Base-by-base conservation (phyloP, 2,113 vertebrate species). In the Phocoena sinus region DNA sequence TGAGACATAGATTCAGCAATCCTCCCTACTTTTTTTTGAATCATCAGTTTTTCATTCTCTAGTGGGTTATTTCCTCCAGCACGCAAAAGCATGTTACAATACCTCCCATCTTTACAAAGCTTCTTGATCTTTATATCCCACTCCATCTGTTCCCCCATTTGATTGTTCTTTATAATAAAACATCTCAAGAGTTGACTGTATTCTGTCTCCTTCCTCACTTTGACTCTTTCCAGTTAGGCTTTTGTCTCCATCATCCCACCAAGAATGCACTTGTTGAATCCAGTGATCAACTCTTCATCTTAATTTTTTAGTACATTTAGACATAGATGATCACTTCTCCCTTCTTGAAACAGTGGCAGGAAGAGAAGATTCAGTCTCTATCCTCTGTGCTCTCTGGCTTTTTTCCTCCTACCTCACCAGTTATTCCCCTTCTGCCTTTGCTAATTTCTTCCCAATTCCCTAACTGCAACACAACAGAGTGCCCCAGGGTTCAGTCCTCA, bases 241-340 rank as follows among this genome's bases (percentile, higher is more conserved):
- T 92, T 94, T 94, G 20, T 77, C 13, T 38, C 4, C 36, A 13
- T 79, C 23, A 70, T 86, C 47, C 44, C 44, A 60, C 28, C 82
- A 92, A 67, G 65, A 95, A 84, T 91, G 60, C 33, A 84, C n/a
- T 83, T 90, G n/a, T 88, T 41, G 65, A 84, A 89, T 53, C 28
- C 58, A 44, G 4, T 83, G 56, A 47, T 68, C 33, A 74, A 1
- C 17, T 60, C 50, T 82, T 74, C 7, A 18, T 84, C 63, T 95
- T 62, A 84, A 13, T 38, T 62, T 86, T 94, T 94, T 17, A 81
- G 65, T 82, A 89, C 25, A 20, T 96, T 94, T 95, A 90, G 63
- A 58, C 58, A 65, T 20, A 53, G 17, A 44, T 56, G 38, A 26
- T 86, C n/a, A 89, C 60, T 60, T 93, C 62, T 95, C 73, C n/a